Conservation (phyloP, 2,888 invertebrate species). For the Caenorhabditis doughertyi region DNA sequence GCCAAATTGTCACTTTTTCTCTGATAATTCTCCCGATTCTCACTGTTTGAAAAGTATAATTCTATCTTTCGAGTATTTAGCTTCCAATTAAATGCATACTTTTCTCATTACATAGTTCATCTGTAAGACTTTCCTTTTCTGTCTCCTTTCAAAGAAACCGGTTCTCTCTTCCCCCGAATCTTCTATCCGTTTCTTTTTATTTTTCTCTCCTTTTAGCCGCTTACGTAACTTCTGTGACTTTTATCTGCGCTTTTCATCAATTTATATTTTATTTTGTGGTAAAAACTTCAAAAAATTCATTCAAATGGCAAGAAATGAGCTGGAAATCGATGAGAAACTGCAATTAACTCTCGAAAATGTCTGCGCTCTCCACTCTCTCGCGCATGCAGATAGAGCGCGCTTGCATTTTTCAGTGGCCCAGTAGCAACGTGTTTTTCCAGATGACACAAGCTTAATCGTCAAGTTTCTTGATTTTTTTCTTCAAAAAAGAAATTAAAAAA, state of each 20-base stretch:
- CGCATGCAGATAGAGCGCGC: slow-evolving; percentile 13
- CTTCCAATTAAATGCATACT: too few species aligned
- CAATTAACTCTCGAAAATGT: background rate
- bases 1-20: too few species aligned
- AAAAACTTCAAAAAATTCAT: background rate
- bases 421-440: slow-evolving; percentile 4
- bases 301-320: background rate
- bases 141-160: slow-evolving; percentile 7
- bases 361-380: slow-evolving; percentile 21
- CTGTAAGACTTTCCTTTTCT: background rate
- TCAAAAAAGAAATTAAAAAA: too few species aligned
- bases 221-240: background rate
- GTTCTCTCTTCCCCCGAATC: background rate
- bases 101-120: slow-evolving; percentile 7
- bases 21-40: too few species aligned
- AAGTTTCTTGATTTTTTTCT: too few species aligned
- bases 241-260: slow-evolving; percentile 1
- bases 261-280: background rate
- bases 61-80: too few species aligned
- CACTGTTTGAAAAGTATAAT: too few species aligned
- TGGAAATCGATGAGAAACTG: background rate
- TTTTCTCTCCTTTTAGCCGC: background rate
- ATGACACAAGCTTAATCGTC: too few species aligned
- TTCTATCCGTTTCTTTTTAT: background rate
- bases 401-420: background rate